Evolutionary conservation across 2,797 vertebrate genomes (phyloP), one percentile per base, ranked within the genome.

Genomic region (Acipenser oxyrinchus): DNA sequence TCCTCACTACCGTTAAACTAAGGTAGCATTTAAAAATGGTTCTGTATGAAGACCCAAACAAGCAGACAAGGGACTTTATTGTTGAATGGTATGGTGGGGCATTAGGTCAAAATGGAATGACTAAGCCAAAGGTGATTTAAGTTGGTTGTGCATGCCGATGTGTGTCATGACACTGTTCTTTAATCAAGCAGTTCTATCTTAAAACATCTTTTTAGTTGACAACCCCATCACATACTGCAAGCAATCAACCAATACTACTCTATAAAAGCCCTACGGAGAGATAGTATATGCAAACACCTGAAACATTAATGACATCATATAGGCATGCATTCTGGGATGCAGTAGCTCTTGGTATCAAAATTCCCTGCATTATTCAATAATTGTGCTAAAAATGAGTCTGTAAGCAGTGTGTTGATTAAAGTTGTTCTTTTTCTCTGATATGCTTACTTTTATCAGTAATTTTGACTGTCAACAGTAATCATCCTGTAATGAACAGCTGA

Each of bases 401-500:
- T 37, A 37, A 76, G 72, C 76, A 76, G 75, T 13, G 63, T 64
- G 23, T 72, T 78, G 65, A 66, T 49, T 59, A 55, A 49, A 66
- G 57, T 59, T n/a, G n/a, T n/a, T n/a, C n/a, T n/a, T n/a, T n/a
- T n/a, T 86, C 87, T 90, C 88, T 87, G 88, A 88, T 86, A 83
- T 85, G 74, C 65, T 69, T 23, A 62, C 86, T 88, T 88, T 90
- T 87, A 89, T 88, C 87, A 79, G 85, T 80, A 78, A 84, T 83
- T 80, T 72, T 78, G 81, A 79, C 85, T 87, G 88, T 89, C 88
- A 86, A 83, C 74, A 65, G 78, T 85, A 85, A 89, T 90, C 88
- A 88, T 75, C 80, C 79, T 81, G 81, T 82, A 78, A 77, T 72
- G 81, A 83, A 71, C 74, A 80, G 82, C 80, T 63, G 78, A 79